Evolutionary conservation across 2,888 invertebrate species (phyloP).

Genomic region (Brachypterus glaber): DNA sequence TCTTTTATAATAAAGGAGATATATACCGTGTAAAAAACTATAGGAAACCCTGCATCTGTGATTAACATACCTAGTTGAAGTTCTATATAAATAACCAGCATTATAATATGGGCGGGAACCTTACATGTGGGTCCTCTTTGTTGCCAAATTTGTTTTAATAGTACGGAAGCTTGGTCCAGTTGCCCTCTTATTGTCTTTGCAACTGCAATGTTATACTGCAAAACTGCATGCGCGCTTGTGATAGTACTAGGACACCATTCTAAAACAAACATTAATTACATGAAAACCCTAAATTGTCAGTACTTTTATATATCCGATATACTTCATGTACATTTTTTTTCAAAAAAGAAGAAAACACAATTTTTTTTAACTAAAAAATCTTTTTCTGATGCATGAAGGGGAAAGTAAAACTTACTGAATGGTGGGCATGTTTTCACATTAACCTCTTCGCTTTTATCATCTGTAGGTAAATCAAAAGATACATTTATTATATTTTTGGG

Average conservation of each 20-base stretch:
- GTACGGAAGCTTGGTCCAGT: slow-evolving; percentile 48
- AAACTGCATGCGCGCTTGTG: slow-evolving; percentile 57
- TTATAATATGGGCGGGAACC: slow-evolving; percentile 54
- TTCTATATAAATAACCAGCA: slow-evolving; percentile 56
- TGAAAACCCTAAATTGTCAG: too few species aligned
- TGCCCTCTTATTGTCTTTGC: slow-evolving; percentile 67
- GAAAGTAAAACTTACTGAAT: slow-evolving; percentile 34
- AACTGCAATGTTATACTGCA: slow-evolving; percentile 71
- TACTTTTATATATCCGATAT: slow-evolving; percentile 2
- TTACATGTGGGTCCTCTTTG: slow-evolving; percentile 42
- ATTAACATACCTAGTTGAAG: slow-evolving; percentile 47
- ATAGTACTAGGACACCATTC: slow-evolving; percentile 57
- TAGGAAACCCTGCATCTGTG: slow-evolving; percentile 3
- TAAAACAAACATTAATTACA: slow-evolving; percentile 26
- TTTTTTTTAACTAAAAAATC: slow-evolving; percentile 4
- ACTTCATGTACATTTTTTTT: too few species aligned
- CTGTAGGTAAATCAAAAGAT: slow-evolving; percentile 39
- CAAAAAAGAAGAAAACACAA: too few species aligned
- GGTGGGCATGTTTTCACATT: slow-evolving; percentile 35
- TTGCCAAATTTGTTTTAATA: slow-evolving; percentile 46
- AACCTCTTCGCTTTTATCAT: slow-evolving; percentile 40
- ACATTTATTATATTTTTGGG: slow-evolving; percentile 59
- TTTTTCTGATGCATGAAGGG: too few species aligned
- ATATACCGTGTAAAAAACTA: slow-evolving; percentile 6
- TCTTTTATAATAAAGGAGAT: too few species aligned